Evolutionary conservation across 2,797 vertebrate species (phyloP).

Genomic region (Gambusia yucatana): DNA sequence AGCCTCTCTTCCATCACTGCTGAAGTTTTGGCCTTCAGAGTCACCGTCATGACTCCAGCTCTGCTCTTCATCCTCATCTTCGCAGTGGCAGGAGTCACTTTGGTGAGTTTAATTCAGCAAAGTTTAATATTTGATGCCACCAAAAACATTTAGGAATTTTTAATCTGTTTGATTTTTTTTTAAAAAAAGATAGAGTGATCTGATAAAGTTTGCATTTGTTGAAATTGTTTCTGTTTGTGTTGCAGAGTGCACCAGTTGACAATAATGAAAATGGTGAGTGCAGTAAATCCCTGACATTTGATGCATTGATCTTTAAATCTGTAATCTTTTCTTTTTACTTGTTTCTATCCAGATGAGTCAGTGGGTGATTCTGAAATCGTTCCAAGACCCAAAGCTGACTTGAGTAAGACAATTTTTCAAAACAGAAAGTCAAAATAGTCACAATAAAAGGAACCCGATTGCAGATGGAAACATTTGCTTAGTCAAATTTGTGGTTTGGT

Average conservation of each 20-base stretch:
- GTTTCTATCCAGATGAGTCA: background rate
- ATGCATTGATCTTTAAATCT: background rate
- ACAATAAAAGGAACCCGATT: background rate
- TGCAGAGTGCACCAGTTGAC: background rate
- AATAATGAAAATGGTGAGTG: background rate
- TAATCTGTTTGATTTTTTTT: no score
- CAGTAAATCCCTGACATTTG: background rate
- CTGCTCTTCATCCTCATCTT: slow-evolving; percentile 32
- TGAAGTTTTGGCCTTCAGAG: background rate
- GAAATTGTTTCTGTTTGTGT: background rate
- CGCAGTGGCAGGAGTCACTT: background rate
- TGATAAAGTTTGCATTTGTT: background rate
- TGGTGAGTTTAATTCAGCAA: slow-evolving; percentile 20
- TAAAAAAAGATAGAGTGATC: background rate
- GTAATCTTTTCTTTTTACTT: background rate
- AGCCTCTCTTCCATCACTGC: background rate
- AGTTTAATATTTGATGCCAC: background rate
- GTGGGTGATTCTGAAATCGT: background rate
- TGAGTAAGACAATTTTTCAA: background rate
- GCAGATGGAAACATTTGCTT: background rate
- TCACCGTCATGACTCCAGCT: slow-evolving; percentile 31
- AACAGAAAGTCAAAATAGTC: background rate
- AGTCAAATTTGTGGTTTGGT: background rate
- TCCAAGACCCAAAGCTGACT: background rate
- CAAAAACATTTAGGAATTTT: background rate